Base-by-base conservation (phyloP, 2,888 invertebrate species). In the Crocallis elinguaria region DNA sequence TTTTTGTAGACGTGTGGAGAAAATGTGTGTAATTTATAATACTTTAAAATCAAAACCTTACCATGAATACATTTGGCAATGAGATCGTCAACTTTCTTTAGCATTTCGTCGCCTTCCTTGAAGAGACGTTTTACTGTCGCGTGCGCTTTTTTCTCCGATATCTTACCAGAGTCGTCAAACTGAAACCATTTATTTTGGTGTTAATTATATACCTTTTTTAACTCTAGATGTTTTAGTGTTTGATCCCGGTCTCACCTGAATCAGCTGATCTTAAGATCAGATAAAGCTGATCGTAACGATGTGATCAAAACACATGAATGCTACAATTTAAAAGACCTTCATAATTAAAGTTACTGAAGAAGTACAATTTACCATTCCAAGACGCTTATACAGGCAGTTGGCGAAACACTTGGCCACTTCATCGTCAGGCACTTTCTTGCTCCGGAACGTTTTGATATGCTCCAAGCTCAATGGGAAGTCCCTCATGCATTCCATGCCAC, bases 351-450 rank as follows among this genome's bases (percentile, higher is more conserved):
- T n/a, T n/a, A n/a, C n/a, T n/a, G n/a, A n/a, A n/a, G n/a, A n/a
- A n/a, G n/a, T n/a, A n/a, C 11, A 16, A 75, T 80, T 79, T 64
- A 86, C 85, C 50, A 85, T 56, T 12, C 83, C 86, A 50, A 79
- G 66, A 36, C 75, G 77, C 65, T 76, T 80, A 43, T 79, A 82
- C 48, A 84, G 53, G 55, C 86, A 86, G 23, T 77, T 73, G 0
- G 71, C 64, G 35, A 84, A 85, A 44, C 86, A 86, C 50, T 75
- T 78, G 0, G 81, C 75, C 6, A 69, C 71, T 2, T 75, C 68
- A 8, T 74, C 71, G 0, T 79, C 70, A 0, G 84, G 82, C n/a
- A 82, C 35, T 58, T 75, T 75, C 52, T 78, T 79, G 16, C 71
- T 69, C 52, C 68, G 79, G 8, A 86, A 72, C 0, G 67, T 32